Base-by-base conservation (phyloP, 2,113 vertebrate species). In the Gobius niger region DNA sequence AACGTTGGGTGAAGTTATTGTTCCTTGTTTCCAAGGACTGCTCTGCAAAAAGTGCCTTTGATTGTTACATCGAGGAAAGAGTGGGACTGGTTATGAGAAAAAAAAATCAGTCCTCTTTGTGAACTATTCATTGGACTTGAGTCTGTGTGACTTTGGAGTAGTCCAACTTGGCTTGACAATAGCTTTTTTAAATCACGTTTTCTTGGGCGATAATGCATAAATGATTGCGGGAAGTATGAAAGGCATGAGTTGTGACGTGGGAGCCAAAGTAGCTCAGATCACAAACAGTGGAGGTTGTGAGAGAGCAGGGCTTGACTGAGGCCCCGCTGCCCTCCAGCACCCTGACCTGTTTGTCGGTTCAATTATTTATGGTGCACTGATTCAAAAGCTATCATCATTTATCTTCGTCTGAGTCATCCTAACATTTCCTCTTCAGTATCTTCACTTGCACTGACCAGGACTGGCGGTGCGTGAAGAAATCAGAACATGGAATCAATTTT, bases 291-390 rank as follows among this genome's bases (percentile, higher is more conserved):
- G n/a, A 44, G 52, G 47, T 70, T 67, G 59, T 72, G 74, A 73
- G 77, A 77, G 5, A 68, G 46, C 68, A 71, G 73, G 67, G 77
- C 62, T 72, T 77, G 77, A 78, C 63, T 73, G 76, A 70, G 73
- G 57, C 51, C 63, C 24, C 67, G 79, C 76, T 81, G 72, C 73
- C 75, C 77, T 78, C 9, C 44, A 73, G 74, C 65, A 24, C 63
- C 63, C 65, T 64, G 75, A 80, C 85, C 81, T 70, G 70, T 83
- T 85, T 85, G 82, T 78, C 76, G 73, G 54, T 83, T 84, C 62
- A 70, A 66, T 89, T 87, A 85, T 86, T 86, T 83, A 85, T 72
- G 59, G 68, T 64, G 19, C 54, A 71, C 75, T 81, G 85, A 89
- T 82, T 88, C 81, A 67, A 72, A 76, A 81, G 56, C 70, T 50